Percentiles rank a stretch among this genome's conserved stretches.
These are phyloP conservation scores for Uloborus plumipes DNA, from an alignment of 2,888 invertebrate genomes.

Conservation along the genomic window DNA sequence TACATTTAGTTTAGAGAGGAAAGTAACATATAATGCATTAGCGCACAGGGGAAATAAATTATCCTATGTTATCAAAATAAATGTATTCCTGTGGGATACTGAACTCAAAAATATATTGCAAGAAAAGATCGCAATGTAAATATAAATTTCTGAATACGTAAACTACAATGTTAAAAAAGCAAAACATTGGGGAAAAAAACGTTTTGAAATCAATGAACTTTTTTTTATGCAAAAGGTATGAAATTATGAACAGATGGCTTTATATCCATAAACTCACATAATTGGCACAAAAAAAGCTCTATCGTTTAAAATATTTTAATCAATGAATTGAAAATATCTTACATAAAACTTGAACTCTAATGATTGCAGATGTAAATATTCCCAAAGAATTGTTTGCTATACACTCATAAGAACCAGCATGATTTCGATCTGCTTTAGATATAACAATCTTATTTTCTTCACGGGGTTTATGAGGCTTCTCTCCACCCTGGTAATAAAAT, in stretches of 20 bases:
- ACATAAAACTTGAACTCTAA: constrained; percentile 60
- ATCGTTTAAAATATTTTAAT: background rate
- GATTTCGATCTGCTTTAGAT: constrained; percentile 45
- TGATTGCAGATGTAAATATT: constrained; percentile 54
- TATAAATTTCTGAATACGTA: no score
- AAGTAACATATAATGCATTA: no score
- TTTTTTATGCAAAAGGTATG: no score
- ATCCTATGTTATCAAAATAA: no score
- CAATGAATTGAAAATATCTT: constrained; percentile 8
- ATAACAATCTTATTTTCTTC: constrained; percentile 53
- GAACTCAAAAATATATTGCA: no score
- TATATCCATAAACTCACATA: background rate
- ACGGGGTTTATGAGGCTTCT: constrained; percentile 37
- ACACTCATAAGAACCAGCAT: constrained; percentile 60
- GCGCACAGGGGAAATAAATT: no score
- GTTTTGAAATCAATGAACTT: no score
- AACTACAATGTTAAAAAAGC: no score
- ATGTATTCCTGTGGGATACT: no score
- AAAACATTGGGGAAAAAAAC: no score
- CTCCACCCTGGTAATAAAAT: constrained; percentile 26
- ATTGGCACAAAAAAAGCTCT: background rate
- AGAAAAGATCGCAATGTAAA: no score
- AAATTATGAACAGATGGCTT: background rate
- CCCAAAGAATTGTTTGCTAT: constrained; percentile 60
- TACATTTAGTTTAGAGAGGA: no score